Evolutionary conservation across 2,797 vertebrate species (phyloP).

Genomic region (Rhinogobio ventralis): DNA sequence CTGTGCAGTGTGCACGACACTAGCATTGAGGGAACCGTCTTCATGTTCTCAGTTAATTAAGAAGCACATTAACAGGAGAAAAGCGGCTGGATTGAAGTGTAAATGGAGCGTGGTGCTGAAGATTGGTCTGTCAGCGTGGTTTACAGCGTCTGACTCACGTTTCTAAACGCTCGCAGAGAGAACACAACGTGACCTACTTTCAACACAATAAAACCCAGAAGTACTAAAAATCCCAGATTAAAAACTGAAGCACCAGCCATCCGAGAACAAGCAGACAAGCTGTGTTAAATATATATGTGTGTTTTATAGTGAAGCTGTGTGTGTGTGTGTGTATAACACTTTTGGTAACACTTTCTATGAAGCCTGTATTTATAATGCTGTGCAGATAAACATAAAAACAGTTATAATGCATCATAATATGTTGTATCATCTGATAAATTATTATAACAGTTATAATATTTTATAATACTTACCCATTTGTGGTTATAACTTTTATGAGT

Average conservation of each 20-base stretch:
- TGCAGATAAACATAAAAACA: too few relatives aligned
- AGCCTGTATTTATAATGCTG: too few relatives aligned
- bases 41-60: not conserved
- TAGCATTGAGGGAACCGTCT: not conserved
- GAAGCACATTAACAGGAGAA: not conserved
- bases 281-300: not conserved
- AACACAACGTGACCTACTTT: conserved; percentile 45
- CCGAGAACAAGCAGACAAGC: not conserved
- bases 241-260: conserved; percentile 5
- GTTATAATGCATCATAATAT: too few relatives aligned
- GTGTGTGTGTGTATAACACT: too few relatives aligned
- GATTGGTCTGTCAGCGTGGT: not conserved
- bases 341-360: too few relatives aligned
- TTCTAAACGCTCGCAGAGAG: not conserved
- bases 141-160: not conserved
- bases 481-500: too few relatives aligned
- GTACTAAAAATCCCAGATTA: conserved; percentile 27
- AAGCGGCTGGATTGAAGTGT: not conserved
- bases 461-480: too few relatives aligned
- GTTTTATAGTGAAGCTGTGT: too few relatives aligned
- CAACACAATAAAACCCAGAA: conserved; percentile 32
- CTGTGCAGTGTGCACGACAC: too few relatives aligned
- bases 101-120: not conserved
- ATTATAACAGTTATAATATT: too few relatives aligned
- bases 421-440: too few relatives aligned